Evolutionary conservation across 2,888 invertebrate genomes (phyloP).

Genomic region (Tenthredo distinguenda): DNA sequence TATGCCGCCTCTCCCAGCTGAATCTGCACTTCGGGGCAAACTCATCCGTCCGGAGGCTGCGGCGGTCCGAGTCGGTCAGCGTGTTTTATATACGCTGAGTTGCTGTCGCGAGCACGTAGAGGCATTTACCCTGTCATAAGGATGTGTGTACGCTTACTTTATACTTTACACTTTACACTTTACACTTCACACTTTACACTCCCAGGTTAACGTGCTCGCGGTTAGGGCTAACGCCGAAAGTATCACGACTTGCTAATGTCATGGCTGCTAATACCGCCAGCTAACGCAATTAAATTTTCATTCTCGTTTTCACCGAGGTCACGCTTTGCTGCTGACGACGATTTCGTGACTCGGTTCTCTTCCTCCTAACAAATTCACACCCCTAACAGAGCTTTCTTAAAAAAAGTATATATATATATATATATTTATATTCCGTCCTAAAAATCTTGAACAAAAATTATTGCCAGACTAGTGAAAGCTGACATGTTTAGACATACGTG

Average conservation of each 20-base stretch:
- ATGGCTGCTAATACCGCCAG: constrained; percentile 20
- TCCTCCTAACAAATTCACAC: background rate
- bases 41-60: constrained; percentile 67
- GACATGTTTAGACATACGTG: background rate
- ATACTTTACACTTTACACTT: constrained; percentile 41
- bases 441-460: background rate
- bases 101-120: constrained; percentile 73
- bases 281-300: constrained; percentile 43
- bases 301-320: constrained; percentile 20
- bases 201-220: background rate
- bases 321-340: constrained; percentile 20
- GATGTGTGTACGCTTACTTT: constrained; percentile 52
- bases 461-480: background rate
- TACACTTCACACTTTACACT: constrained; percentile 26
- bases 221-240: constrained; percentile 17
- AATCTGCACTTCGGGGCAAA: constrained; percentile 71
- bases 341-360: background rate
- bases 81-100: constrained; percentile 77
- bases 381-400: background rate
- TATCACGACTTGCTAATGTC: constrained; percentile 46
- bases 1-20: constrained; percentile 64
- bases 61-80: constrained; percentile 68
- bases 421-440: too few relatives aligned
- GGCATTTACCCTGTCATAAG: constrained; percentile 72
- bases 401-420: too few relatives aligned